Percentiles rank a stretch among this genome's conserved stretches.
Evolutionary conservation across 2,888 invertebrate genomes (phyloP).

Genomic region (Sisyra nigra): DNA sequence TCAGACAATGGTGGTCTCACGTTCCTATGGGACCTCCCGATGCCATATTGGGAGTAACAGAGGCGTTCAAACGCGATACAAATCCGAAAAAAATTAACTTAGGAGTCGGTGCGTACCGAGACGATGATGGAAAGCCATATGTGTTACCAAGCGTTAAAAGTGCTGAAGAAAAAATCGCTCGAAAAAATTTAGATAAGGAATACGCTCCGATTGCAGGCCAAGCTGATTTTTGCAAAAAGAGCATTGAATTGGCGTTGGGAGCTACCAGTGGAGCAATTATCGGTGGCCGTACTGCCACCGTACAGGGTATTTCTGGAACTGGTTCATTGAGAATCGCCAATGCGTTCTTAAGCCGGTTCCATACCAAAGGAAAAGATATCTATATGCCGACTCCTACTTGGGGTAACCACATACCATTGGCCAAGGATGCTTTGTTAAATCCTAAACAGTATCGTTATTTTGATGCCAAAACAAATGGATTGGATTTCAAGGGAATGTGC

Average conservation of each 20-base stretch:
- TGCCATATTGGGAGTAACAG: conserved; percentile 92
- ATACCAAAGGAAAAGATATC: conserved; percentile 60
- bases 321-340: conserved; percentile 90
- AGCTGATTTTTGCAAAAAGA: conserved; percentile 66
- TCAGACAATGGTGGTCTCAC: conserved; percentile 70
- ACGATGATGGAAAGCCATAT: conserved; percentile 93
- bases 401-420: conserved; percentile 96
- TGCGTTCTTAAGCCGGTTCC: conserved; percentile 70
- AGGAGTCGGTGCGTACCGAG: conserved; percentile 92
- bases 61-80: conserved; percentile 82
- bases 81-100: conserved; percentile 93
- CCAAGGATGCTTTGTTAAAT: conserved; percentile 71
- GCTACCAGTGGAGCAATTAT: conserved; percentile 49
- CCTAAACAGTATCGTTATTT: conserved; percentile 89
- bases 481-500: conserved; percentile 78
- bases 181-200: conserved; percentile 72
- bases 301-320: conserved; percentile 90
- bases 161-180: conserved; percentile 63
- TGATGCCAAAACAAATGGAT: conserved; percentile 81
- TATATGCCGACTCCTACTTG: conserved; percentile 90
- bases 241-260: conserved; percentile 80
- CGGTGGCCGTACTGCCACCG: conserved; percentile 53
- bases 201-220: conserved; percentile 86
- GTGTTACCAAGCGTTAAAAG: conserved; percentile 75
- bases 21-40: conserved; percentile 97